Evolutionary conservation across 2,113 vertebrate genomes (phyloP).

Genomic region (Gallinago media): DNA sequence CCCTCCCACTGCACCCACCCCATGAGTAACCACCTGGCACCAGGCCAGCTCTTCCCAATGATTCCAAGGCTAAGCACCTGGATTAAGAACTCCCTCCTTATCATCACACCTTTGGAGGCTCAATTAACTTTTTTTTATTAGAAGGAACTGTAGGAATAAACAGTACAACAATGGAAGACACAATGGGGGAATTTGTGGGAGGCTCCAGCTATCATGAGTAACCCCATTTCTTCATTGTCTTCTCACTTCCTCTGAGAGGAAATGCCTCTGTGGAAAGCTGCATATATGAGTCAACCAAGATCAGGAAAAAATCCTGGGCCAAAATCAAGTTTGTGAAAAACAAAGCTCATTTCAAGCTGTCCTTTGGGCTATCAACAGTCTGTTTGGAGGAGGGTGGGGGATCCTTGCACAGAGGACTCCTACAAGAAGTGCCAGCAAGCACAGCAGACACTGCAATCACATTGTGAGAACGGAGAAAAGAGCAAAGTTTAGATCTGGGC

Average conservation of each 20-base stretch:
- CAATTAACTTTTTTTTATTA: neutral
- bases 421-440: neutral
- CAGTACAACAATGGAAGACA: neutral
- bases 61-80: neutral
- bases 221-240: constrained; percentile 41
- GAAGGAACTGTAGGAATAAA: neutral
- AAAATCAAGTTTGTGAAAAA: neutral
- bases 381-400: neutral
- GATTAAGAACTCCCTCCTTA: neutral
- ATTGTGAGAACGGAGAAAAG: neutral
- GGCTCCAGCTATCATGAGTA: neutral
- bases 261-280: constrained; percentile 4
- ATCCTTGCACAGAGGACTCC: neutral
- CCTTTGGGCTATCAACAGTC: neutral
- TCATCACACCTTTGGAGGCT: neutral
- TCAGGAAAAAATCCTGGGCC: neutral
- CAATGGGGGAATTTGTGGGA: neutral
- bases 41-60: neutral
- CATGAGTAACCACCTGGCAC: neutral
- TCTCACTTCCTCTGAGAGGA: constrained; percentile 31
- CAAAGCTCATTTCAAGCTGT: neutral
- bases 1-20: neutral
- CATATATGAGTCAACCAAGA: neutral
- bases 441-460: neutral
- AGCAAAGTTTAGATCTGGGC: neutral